These are phyloP conservation scores for Sclerurus mexicanus DNA, from an alignment of 2,113 vertebrate species.

Conservation along the genomic window DNA sequence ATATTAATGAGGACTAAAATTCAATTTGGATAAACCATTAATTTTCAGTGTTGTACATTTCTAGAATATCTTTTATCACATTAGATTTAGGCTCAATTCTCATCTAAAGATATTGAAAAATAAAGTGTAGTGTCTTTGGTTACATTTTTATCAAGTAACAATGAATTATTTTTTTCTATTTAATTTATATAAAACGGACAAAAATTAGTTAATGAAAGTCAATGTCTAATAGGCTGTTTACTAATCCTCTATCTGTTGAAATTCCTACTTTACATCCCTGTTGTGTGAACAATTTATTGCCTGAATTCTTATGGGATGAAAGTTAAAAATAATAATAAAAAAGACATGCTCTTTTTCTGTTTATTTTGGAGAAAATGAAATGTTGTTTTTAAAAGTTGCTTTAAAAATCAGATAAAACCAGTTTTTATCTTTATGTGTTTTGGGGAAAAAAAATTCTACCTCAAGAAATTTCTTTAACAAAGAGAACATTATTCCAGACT, in stretches of 20 bases:
- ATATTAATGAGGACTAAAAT: slow-evolving; percentile 31
- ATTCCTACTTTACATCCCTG: slow-evolving; percentile 29
- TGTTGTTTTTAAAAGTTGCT: slow-evolving; percentile 44
- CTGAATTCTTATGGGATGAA: slow-evolving; percentile 58
- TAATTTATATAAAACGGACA: background rate
- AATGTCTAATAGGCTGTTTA: background rate
- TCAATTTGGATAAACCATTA: background rate
- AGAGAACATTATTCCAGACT: slow-evolving; percentile 89
- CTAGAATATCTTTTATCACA: background rate
- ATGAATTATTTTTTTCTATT: background rate
- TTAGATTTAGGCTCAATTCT: background rate
- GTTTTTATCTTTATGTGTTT: slow-evolving; percentile 75
- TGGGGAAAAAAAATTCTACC: slow-evolving; percentile 78
- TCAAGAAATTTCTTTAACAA: slow-evolving; percentile 89
- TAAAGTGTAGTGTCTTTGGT: background rate
- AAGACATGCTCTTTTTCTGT: background rate
- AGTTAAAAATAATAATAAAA: background rate
- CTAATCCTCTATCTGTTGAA: slow-evolving; percentile 30
- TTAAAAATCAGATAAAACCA: slow-evolving; percentile 65
- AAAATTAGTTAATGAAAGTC: slow-evolving; percentile 29
- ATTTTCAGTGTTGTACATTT: background rate
- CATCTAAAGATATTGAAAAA: background rate
- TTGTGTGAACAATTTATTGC: slow-evolving; percentile 17
- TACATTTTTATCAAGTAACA: slow-evolving; percentile 18
- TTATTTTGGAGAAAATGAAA: slow-evolving; percentile 67